phyloP scores from a whole-genome alignment of 53 echinoderm and acorn worm species.

The Henricia sp. region DNA sequence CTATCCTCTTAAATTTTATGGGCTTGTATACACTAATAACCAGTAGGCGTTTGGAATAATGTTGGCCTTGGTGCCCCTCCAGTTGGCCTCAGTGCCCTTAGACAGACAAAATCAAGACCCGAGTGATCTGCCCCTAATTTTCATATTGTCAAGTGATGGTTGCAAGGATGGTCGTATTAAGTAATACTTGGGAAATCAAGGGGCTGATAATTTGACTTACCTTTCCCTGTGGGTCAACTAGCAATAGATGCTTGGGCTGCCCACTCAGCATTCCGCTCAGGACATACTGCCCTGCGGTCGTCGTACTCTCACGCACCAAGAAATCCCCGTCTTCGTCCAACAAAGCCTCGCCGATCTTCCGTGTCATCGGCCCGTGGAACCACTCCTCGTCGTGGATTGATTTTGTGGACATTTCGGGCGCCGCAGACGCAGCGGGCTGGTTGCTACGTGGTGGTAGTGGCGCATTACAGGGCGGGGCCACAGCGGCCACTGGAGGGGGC shows the following conservation, averaged over 20 bases:
- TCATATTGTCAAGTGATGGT: too few relatives aligned
- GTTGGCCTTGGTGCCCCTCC: too few relatives aligned
- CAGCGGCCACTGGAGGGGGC: slow-evolving; percentile 8
- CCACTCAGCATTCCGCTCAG: slow-evolving; percentile 98
- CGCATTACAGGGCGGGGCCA: background rate
- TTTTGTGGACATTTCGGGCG: slow-evolving; percentile 14
- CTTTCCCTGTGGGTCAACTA: slow-evolving; percentile 97
- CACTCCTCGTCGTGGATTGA: slow-evolving; percentile 83
- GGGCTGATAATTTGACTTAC: slow-evolving; percentile 46
- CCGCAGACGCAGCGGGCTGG: background rate
- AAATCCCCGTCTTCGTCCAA: slow-evolving; percentile 95
- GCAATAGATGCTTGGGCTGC: slow-evolving; percentile 87
- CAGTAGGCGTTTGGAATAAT: too few relatives aligned
- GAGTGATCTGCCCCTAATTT: too few relatives aligned
- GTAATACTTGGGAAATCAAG: too few relatives aligned
- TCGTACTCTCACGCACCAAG: slow-evolving; percentile 94
- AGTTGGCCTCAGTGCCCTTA: too few relatives aligned
- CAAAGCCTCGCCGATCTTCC: slow-evolving; percentile 90
- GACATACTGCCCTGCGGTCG: slow-evolving; percentile 97
- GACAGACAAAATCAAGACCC: too few relatives aligned
- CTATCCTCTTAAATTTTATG: too few relatives aligned
- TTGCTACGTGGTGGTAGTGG: slow-evolving; percentile 21
- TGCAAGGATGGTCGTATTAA: too few relatives aligned
- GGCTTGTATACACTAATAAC: too few relatives aligned
- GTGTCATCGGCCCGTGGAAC: slow-evolving; percentile 97